Conservation (phyloP, 2,113 vertebrate species). For the Raja brachyura region DNA sequence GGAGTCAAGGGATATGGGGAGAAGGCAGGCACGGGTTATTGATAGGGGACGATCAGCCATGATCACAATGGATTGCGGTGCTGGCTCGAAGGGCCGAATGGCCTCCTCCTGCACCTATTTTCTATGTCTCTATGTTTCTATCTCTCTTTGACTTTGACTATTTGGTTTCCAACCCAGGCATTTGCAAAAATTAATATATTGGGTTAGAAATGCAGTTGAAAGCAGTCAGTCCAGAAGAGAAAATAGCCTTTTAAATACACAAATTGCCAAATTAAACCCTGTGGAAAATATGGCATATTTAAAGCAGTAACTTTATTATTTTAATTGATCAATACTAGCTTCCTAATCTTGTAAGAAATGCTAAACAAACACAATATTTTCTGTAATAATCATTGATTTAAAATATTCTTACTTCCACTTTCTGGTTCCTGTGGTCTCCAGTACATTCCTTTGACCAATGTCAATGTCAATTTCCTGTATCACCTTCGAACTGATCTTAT, state of each 20-base stretch:
- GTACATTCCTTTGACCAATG: neutral
- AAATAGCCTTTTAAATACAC: neutral
- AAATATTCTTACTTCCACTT: neutral
- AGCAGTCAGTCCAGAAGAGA: neutral
- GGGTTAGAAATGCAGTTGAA: neutral
- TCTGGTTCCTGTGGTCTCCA: neutral
- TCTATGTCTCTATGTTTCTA: no score
- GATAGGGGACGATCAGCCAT: no score
- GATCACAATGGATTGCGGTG: no score
- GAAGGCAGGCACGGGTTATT: no score
- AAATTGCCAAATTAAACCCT: neutral
- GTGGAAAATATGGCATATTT: neutral
- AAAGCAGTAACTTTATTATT: neutral
- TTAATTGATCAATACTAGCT: neutral
- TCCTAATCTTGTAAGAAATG: neutral
- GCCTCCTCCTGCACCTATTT: no score
- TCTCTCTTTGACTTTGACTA: no score
- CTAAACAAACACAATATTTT: neutral
- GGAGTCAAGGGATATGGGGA: no score
- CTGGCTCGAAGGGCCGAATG: no score
- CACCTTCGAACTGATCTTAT: neutral
- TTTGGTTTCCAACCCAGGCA: neutral
- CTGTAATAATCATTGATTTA: neutral
- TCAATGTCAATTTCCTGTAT: no score
- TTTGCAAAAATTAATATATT: neutral